phyloP scores from a whole-genome alignment of 1,140 invertebrate genomes.

The Drosophila bocki region DNA sequence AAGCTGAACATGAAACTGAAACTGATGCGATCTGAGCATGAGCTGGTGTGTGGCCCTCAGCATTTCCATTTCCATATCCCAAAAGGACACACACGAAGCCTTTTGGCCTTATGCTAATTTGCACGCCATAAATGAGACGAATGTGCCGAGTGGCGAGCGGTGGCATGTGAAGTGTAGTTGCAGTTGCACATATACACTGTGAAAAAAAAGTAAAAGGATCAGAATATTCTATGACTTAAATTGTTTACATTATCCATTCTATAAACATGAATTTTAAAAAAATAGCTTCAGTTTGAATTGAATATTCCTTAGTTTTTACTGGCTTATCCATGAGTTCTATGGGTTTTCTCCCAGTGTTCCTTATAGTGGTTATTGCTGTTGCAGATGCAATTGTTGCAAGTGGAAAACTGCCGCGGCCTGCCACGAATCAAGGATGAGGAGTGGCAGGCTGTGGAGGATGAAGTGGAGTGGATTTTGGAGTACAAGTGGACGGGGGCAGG shows the following conservation, averaged over 20 bases:
- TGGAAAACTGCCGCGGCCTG: slow-evolving; percentile 39
- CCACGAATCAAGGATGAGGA: slow-evolving; percentile 12
- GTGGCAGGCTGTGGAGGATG: not conserved
- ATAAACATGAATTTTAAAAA: too few species aligned
- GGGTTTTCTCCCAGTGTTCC: not conserved
- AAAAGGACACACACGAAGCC: slow-evolving; percentile 77
- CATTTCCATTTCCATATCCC: slow-evolving; percentile 21
- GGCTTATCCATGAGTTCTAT: too few species aligned
- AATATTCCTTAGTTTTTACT: not conserved
- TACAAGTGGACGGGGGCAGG: not conserved
- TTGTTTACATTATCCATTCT: not conserved
- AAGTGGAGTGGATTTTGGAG: slow-evolving; percentile 27
- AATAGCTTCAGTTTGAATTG: too few species aligned
- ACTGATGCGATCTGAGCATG: slow-evolving; percentile 40
- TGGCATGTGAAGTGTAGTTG: slow-evolving; percentile 44
- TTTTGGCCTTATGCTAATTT: slow-evolving; percentile 75
- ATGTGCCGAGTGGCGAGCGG: slow-evolving; percentile 74
- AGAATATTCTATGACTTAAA: not conserved
- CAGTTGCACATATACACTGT: slow-evolving; percentile 23
- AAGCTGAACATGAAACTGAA: slow-evolving; percentile 29
- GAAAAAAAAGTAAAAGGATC: not conserved
- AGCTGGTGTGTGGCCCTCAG: slow-evolving; percentile 4
- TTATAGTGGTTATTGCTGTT: slow-evolving; percentile 10
- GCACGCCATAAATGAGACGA: slow-evolving; percentile 83
- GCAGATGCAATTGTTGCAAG: slow-evolving; percentile 40